Percentiles rank a stretch among this genome's conserved stretches.
phyloP scores from a whole-genome alignment of 92 coral and sea anemone genomes.

The Pocillopora grandis region DNA sequence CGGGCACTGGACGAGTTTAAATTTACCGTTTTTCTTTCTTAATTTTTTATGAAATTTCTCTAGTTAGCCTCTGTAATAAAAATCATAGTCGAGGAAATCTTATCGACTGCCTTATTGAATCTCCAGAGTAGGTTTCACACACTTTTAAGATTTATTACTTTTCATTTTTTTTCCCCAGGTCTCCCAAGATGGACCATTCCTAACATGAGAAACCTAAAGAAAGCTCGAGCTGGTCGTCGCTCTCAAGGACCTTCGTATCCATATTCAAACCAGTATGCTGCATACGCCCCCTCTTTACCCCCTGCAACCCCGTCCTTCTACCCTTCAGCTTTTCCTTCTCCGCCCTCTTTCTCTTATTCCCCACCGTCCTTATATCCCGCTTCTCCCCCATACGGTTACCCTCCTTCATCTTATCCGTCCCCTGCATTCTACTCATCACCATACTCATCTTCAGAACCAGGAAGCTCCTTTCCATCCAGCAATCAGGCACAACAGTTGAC shows the following conservation, averaged over 20 bases:
- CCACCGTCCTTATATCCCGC: constrained; percentile 13
- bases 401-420: constrained; percentile 15
- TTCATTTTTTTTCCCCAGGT: neutral
- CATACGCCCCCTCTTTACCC: constrained; percentile 18
- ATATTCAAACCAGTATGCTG: neutral
- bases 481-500: constrained; percentile 24
- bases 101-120: too few species aligned
- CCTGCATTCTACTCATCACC: constrained; percentile 16
- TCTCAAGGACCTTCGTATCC: constrained; percentile 4
- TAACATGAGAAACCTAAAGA: neutral
- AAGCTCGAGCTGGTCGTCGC: constrained; percentile 7
- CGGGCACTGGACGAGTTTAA: neutral
- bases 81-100: too few species aligned
- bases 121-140: neutral
- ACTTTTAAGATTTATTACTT: too few species aligned
- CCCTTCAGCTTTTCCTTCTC: constrained; percentile 14
- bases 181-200: constrained; percentile 1
- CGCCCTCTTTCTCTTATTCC: neutral
- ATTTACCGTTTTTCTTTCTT: too few species aligned
- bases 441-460: constrained; percentile 18
- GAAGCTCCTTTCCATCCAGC: neutral
- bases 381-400: neutral
- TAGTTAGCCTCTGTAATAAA: too few species aligned
- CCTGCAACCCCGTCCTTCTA: constrained; percentile 13
- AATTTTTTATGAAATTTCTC: too few species aligned